Conservation (phyloP, 2,113 vertebrate genomes). For the Mixornis gularis region DNA sequence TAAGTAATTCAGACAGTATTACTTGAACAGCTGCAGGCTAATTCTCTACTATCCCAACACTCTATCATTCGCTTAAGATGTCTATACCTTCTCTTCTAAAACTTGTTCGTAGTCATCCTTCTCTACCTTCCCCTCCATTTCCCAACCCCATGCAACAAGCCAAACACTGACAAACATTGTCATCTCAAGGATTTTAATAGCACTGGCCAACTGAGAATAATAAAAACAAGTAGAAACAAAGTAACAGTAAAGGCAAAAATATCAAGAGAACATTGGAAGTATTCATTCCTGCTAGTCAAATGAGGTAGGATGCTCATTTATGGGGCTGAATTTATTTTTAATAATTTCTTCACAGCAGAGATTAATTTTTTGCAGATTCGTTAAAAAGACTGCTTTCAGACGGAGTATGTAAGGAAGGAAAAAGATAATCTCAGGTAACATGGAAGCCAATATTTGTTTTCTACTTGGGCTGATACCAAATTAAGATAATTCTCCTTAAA, state of each 20-base stretch:
- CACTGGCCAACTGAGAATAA: constrained; percentile 8
- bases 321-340: neutral
- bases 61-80: neutral
- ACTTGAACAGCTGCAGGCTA: neutral
- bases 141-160: neutral
- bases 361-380: neutral
- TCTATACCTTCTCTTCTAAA: neutral
- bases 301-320: constrained; percentile 59
- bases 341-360: neutral
- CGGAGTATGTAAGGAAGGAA: neutral
- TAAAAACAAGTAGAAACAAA: constrained; percentile 33
- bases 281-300: constrained; percentile 25
- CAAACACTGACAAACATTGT: neutral
- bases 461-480: neutral
- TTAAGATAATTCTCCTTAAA: neutral
- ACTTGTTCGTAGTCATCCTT: neutral
- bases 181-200: constrained; percentile 46
- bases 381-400: constrained; percentile 2
- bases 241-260: neutral
- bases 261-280: neutral
- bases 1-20: neutral
- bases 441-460: neutral
- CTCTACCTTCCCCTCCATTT: neutral
- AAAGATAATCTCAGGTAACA: neutral
- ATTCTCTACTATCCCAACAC: neutral